Evolutionary conservation across 2,888 invertebrate genomes (phyloP), one percentile per base, ranked within the genome.

Genomic region (Torymus auratus): DNA sequence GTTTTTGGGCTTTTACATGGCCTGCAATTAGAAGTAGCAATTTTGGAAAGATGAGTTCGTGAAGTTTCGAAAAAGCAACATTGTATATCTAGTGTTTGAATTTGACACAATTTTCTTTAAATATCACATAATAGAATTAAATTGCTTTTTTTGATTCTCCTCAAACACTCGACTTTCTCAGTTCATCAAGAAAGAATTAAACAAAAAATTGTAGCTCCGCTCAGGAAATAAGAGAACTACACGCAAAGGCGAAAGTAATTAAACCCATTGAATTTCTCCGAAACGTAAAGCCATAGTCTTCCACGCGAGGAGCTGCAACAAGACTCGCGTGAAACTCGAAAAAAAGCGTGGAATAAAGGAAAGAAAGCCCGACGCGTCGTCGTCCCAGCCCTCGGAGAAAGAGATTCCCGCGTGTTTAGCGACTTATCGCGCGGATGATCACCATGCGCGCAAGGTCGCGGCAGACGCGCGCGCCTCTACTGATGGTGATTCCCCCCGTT

Each of bases 121-220:
- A 41, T 41, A 41, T 41, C 7, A 10, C 41, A 41, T 41, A 41
- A 10, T 41, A 41, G 0, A 41, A 41, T 7, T 10, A 41, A 41
- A 7, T 41, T 41, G 7, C 41, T 7, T 7, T 41, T 41, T 4
- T 7, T 41, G 7, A 41, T 41, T 7, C 61, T n/a, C 17, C 41
- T 13, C 52, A 2, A 71, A 61, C 50, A 50, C 41, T 71, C 62
- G 28, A 23, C 53, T 72, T 72, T 72, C 62, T 41, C 41, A 41
- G 41, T 41, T 41, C 28, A 12, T 0, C 2, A 17, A 17, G 65
- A 52, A 58, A 77, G 64, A 77, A 70, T 15, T n/a, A n/a, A n/a
- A 70, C 70, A 65, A 65, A 69, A 17, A 28, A 41, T 55, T 61
- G 61, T 15, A 74, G 58, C 56, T 65, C 64, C 56, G 55, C 73